Conservation (phyloP, 2,888 invertebrate genomes). For the Xanthostigma xanthostigma region DNA sequence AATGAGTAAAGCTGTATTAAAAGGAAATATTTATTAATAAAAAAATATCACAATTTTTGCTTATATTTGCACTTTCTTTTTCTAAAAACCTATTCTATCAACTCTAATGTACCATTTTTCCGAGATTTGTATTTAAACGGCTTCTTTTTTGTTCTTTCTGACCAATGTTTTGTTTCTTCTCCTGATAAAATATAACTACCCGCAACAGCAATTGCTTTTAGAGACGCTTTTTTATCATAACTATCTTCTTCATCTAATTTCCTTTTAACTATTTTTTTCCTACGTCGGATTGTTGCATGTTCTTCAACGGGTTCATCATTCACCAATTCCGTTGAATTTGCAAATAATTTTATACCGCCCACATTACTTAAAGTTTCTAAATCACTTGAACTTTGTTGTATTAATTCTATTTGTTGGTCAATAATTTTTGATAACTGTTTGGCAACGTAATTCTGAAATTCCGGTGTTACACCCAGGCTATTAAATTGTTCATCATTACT, state of each 20-base stretch:
- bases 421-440: constrained; percentile 34
- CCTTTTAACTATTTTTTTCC: constrained; percentile 24
- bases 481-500: constrained; percentile 37
- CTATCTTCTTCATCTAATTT: constrained; percentile 16
- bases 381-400: constrained; percentile 1
- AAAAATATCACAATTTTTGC: constrained; percentile 15
- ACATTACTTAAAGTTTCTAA: constrained; percentile 16
- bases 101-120: constrained; percentile 24
- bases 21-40: constrained; percentile 44
- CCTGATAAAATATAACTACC: constrained; percentile 33
- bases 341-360: constrained; percentile 35
- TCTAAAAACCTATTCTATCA: constrained; percentile 11
- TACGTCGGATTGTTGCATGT: constrained; percentile 24
- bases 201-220: constrained; percentile 27
- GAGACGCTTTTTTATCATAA: constrained; percentile 15
- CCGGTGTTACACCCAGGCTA: constrained; percentile 33
- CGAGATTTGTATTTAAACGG: constrained; percentile 31
- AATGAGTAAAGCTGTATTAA: constrained; percentile 47
- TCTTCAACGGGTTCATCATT: constrained; percentile 27
- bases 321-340: constrained; percentile 27
- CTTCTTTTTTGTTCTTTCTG: constrained; percentile 36
- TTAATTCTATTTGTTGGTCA: constrained; percentile 26
- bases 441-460: constrained; percentile 35
- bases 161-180: constrained; percentile 36
- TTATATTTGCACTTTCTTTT: background rate